Evolutionary conservation across 2,797 vertebrate species (phyloP).

Genomic region (Loriculus beryllinus): DNA sequence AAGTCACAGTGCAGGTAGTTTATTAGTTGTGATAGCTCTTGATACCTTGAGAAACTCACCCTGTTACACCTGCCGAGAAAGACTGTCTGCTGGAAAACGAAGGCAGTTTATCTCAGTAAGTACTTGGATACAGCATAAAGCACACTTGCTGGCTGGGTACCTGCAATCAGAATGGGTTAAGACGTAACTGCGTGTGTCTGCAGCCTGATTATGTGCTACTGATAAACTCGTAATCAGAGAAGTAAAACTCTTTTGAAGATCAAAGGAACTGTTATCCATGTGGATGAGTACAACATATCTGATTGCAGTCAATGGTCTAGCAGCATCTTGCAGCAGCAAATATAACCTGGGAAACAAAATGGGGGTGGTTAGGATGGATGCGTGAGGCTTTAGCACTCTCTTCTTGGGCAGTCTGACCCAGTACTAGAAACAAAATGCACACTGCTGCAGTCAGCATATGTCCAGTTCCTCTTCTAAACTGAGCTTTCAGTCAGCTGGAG

Average conservation of each 20-base stretch:
- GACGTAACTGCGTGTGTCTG: not conserved
- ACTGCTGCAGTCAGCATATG: fast-evolving
- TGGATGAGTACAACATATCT: not conserved
- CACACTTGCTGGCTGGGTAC: not conserved
- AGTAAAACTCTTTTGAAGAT: slow-evolving; percentile 38
- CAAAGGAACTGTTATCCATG: not conserved
- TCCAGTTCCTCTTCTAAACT: not conserved
- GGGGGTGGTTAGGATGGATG: not conserved
- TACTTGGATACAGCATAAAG: slow-evolving; percentile 1
- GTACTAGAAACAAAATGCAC: not conserved
- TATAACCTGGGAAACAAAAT: not conserved
- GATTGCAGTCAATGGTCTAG: not conserved
- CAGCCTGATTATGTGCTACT: not conserved
- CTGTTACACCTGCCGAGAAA: not conserved
- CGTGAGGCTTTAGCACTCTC: not conserved
- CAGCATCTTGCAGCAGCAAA: not conserved
- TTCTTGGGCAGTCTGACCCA: not conserved
- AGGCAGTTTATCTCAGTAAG: slow-evolving; percentile 16
- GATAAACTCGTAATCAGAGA: slow-evolving; percentile 46
- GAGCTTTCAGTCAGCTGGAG: not conserved
- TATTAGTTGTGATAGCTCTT: not conserved
- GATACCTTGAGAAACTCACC: not conserved
- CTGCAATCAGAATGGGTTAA: not conserved
- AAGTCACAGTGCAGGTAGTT: not conserved
- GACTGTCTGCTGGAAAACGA: not conserved